Evolutionary conservation across 2,888 invertebrate species (phyloP), one percentile per base, ranked within the genome.

Genomic region (Calameuta pallipes): DNA sequence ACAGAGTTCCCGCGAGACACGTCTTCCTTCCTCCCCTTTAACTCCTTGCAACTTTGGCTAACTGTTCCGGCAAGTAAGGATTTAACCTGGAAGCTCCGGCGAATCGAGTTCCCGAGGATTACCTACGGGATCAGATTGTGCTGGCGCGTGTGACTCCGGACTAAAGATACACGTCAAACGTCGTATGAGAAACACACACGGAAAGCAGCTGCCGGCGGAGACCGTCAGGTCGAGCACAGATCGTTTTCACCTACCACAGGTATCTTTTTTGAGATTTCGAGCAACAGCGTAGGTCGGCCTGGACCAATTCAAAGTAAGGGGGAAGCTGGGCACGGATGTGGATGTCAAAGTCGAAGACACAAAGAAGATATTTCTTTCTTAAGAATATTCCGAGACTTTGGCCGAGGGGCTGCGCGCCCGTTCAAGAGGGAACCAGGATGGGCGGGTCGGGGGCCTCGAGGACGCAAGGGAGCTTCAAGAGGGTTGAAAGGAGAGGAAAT

Each of bases 401-500:
- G 23, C 56, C 9, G 56, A 56, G 41, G 41, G 23, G 6, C 6
- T 56, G 15, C 15, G 56, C 15, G 23, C 15, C 23, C 56, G 71
- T 15, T 31, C 12, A 71, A 11, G 33, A 71, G 71, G 71, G 33
- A 34, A 33, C 31, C 4, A 30, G 41, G 41, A 6, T 15, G 6
- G 15, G 41, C 15, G 6, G 41, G 41, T 15, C 6, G 15, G 56
- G 23, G 56, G 9, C 23, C 56, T 56, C 56, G 56, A 56, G 56
- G 56, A 23, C 56, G 23, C 75, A 77, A 75, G 71, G 80, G 73
- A 78, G 76, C 41, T 73, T 78, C 37, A 78, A 74, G 74, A 71
- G 75, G 70, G 69, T 79, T 34, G 37, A 77, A 79, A 80, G 74
- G 76, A 76, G 69, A 79, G 80, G 78, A 84, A 84, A 85, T 84